Base-by-base conservation (phyloP, 2,113 vertebrate genomes). In the Zapus hudsonius region DNA sequence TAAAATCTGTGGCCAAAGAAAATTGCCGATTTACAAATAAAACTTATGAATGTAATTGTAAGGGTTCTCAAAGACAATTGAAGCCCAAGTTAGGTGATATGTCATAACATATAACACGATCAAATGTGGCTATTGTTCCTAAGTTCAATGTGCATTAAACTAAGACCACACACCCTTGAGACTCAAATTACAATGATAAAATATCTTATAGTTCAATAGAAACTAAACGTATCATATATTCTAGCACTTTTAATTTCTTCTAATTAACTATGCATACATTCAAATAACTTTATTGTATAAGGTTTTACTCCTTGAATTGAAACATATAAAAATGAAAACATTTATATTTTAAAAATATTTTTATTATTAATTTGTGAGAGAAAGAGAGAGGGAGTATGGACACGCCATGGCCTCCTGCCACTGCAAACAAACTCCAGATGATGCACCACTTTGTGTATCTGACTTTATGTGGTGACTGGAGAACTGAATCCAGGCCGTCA, bases 221-320 rank as follows among this genome's bases (percentile, higher is more conserved):
- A 83, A 81, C 8, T 69, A 55, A 40, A 61, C 23, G 63, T 61
- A 17, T 20, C 64, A 29, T 12, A 52, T 40, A 55, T 47, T 92
- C 87, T 83, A 90, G 57, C 36, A 83, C 9, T 84, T 80, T 72
- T 44, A 82, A 79, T 75, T 25, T 3, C 17, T 82, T 69, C 72
- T 79, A 95, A 73, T 63, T 76, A 79, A 59, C 12, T 87, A 83
- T 38, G n/a, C 70, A 76, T 92, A 64, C 87, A 93, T 64, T 87
- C 27, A 87, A 95, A 52, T 57, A 80, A 42, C 1, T 73, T 88
- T 73, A 88, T 42, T 67, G 7, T 42, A 59, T 36, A 75, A 81
- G 67, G 36, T 78, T 82, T 80, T 87, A 89, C 70, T 84, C 82
- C 25, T 47, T 87, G 12, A 63, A 90, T 44, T 80, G 11, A 74